A percentile compares a stretch with the other conserved stretches of the same genome.
These are phyloP conservation scores for Chaetodon auriga DNA, from an alignment of 2,113 vertebrate species.

Conservation along the genomic window DNA sequence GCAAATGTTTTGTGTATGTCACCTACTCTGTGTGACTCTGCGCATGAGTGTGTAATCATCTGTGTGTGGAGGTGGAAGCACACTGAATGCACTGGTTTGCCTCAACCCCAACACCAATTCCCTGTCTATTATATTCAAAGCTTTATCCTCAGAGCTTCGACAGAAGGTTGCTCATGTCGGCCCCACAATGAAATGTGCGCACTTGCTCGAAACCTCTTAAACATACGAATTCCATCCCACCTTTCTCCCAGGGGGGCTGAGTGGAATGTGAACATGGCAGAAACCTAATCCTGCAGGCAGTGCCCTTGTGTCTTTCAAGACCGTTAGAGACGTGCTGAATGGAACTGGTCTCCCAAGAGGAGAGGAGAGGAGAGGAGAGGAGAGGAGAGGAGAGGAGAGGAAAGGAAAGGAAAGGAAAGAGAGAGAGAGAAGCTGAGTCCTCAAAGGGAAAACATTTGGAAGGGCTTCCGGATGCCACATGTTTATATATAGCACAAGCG, in stretches of 20 bases:
- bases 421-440: conserved; percentile 8
- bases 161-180: conserved; percentile 17
- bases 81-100: conserved; percentile 38
- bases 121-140: conserved; percentile 60
- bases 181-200: conserved; percentile 61
- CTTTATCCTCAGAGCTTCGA: conserved; percentile 52
- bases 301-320: conserved; percentile 74
- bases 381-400: conserved; percentile 10
- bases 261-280: conserved; percentile 80
- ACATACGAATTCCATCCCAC: conserved; percentile 79
- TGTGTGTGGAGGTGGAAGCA: conserved; percentile 42
- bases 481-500: conserved; percentile 66
- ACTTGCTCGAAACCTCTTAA: conserved; percentile 66
- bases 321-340: conserved; percentile 76
- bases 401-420: background rate
- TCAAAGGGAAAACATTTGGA: conserved; percentile 58
- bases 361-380: conserved; percentile 18
- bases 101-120: conserved; percentile 37
- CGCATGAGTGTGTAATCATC: conserved; percentile 43
- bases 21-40: conserved; percentile 45
- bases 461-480: conserved; percentile 41
- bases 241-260: conserved; percentile 54
- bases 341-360: conserved; percentile 70
- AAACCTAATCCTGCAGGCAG: conserved; percentile 80
- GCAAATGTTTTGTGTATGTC: conserved; percentile 57